These are phyloP conservation scores for Drosophila tropicalis DNA, from an alignment of 1,140 invertebrate species.

Conservation along the genomic window DNA sequence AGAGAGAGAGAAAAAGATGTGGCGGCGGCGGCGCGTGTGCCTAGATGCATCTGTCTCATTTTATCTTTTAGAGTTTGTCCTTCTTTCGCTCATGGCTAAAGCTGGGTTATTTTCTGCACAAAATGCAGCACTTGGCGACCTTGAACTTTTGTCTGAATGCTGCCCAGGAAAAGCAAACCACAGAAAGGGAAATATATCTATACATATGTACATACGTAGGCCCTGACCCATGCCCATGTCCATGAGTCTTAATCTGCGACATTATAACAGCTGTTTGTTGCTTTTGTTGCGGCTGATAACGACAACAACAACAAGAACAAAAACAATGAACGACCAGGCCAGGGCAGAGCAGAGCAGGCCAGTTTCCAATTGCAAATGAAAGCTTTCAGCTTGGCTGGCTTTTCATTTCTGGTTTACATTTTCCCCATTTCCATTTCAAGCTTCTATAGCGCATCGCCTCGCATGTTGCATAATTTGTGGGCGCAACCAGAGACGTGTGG, in stretches of 20 bases:
- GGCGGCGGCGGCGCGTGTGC: conserved; percentile 32
- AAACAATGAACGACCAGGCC: conserved; percentile 17
- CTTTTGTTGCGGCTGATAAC: conserved; percentile 45
- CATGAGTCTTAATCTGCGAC: conserved; percentile 51
- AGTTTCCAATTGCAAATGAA: conserved; percentile 46
- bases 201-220: conserved; percentile 35
- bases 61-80: conserved; percentile 10
- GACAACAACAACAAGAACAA: conserved; percentile 45
- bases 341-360: conserved; percentile 21
- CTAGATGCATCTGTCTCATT: conserved; percentile 34
- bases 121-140: conserved; percentile 54
- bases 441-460: conserved; percentile 48
- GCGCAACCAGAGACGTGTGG: conserved; percentile 54
- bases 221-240: conserved; percentile 56
- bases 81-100: conserved; percentile 34
- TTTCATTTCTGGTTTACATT: conserved; percentile 79
- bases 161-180: conserved; percentile 33
- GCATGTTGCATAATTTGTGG: conserved; percentile 75
- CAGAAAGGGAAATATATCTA: not conserved
- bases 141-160: conserved; percentile 69
- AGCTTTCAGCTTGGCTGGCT: conserved; percentile 73
- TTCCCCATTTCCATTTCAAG: conserved; percentile 61
- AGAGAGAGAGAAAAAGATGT: no score
- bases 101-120: conserved; percentile 64
- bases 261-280: conserved; percentile 32